phyloP scores from a whole-genome alignment of 1,140 invertebrate genomes.

The Mesaphorura yosii region DNA sequence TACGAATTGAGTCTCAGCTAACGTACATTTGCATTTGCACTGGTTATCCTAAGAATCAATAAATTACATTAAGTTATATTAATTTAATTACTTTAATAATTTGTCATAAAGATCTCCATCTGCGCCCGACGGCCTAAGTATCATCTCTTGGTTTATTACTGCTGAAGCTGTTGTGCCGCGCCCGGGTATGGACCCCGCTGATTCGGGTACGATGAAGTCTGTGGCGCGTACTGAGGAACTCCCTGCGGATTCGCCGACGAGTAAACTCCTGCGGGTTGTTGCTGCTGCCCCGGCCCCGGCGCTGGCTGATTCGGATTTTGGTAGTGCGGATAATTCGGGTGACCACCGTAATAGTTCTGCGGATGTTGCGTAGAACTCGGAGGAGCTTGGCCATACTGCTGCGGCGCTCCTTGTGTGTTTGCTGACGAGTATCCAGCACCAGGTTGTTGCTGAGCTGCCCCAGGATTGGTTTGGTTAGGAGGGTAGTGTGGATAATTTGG shows the following conservation, averaged over 20 bases:
- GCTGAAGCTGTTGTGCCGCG: background rate
- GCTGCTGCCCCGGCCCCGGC: background rate
- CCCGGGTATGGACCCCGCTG: slow-evolving; percentile 1
- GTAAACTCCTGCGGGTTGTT: background rate
- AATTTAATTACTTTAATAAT: too few relatives aligned
- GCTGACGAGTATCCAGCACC: background rate
- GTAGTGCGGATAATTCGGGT: background rate
- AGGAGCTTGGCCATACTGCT: background rate
- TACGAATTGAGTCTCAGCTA: too few relatives aligned
- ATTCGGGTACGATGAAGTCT: slow-evolving; percentile 2
- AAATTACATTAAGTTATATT: too few relatives aligned
- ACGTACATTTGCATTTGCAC: too few relatives aligned
- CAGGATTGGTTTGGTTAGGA: background rate
- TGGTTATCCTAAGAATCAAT: too few relatives aligned
- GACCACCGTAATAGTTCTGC: background rate
- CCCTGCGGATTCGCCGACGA: background rate
- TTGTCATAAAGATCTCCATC: too few relatives aligned
- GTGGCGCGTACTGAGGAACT: too few relatives aligned
- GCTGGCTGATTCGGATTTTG: background rate
- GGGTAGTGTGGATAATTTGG: slow-evolving; percentile 3
- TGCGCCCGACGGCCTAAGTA: too few relatives aligned
- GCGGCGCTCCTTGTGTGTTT: background rate
- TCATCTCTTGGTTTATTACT: background rate
- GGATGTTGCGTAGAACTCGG: background rate
- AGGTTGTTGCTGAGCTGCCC: slow-evolving; percentile 6